Percentiles rank a stretch among this genome's conserved stretches.
Conservation (phyloP, 2,113 vertebrate genomes). For the Dromas ardeola region DNA sequence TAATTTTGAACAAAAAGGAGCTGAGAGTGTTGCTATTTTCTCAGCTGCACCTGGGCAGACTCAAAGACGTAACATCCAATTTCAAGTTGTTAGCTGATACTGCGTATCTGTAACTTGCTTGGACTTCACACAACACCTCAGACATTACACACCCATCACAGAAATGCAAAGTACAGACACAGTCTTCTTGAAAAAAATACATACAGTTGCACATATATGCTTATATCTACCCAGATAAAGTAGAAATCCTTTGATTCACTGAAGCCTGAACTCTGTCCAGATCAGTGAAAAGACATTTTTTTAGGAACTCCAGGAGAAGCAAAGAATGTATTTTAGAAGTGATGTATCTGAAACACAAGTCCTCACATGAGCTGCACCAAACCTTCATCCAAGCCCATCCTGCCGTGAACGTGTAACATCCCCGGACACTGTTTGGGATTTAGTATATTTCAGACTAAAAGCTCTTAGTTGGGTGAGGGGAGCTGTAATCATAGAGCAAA, state of each 20-base stretch:
- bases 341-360: background rate
- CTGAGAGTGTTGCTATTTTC: background rate
- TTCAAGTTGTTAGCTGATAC: background rate
- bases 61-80: background rate
- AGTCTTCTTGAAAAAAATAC: background rate
- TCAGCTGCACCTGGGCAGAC: background rate
- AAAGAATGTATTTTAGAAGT: background rate
- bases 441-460: background rate
- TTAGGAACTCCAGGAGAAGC: background rate
- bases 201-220: background rate
- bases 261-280: background rate
- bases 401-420: rapidly evolving
- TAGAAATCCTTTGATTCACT: background rate
- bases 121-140: background rate
- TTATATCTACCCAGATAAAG: background rate
- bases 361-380: background rate
- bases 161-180: background rate
- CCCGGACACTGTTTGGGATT: rapidly evolving
- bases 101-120: background rate
- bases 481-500: background rate
- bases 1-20: background rate
- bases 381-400: background rate
- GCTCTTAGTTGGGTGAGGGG: rapidly evolving
- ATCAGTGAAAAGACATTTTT: background rate
- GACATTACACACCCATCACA: background rate